Conservation (phyloP, 2,888 invertebrate species). For the Pterobdella sp. region DNA sequence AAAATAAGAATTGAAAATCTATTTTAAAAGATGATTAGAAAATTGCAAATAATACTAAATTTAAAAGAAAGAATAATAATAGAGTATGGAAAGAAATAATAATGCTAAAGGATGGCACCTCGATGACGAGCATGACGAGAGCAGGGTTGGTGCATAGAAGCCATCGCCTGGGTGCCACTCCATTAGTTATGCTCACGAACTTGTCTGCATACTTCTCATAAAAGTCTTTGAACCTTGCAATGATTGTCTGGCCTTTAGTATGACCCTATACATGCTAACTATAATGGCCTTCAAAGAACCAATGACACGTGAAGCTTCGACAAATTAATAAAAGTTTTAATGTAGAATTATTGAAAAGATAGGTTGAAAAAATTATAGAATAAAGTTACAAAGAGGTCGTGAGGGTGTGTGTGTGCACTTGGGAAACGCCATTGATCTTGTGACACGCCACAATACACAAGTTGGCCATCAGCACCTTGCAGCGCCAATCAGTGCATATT, state of each 20-base stretch:
- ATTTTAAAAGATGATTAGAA: background rate
- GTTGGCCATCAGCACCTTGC: constrained; percentile 89
- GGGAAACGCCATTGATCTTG: constrained; percentile 92
- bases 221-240: constrained; percentile 70
- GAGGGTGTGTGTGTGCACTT: constrained; percentile 91
- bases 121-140: constrained; percentile 84
- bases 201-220: constrained; percentile 85
- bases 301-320: background rate
- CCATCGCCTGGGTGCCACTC: constrained; percentile 97
- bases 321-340: no score
- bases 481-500: background rate
- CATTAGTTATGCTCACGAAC: constrained; percentile 99
- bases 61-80: background rate
- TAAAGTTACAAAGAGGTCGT: constrained; percentile 65
- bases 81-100: background rate
- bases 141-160: constrained; percentile 91
- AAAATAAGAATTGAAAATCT: constrained; percentile 34
- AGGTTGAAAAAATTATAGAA: background rate
- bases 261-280: background rate
- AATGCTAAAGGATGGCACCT: constrained; percentile 53
- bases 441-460: constrained; percentile 90
- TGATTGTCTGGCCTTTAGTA: background rate
- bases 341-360: background rate
- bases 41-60: background rate
- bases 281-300: background rate